Evolutionary conservation across 2,888 invertebrate genomes (phyloP).

Genomic region (Salpingus planirostris): DNA sequence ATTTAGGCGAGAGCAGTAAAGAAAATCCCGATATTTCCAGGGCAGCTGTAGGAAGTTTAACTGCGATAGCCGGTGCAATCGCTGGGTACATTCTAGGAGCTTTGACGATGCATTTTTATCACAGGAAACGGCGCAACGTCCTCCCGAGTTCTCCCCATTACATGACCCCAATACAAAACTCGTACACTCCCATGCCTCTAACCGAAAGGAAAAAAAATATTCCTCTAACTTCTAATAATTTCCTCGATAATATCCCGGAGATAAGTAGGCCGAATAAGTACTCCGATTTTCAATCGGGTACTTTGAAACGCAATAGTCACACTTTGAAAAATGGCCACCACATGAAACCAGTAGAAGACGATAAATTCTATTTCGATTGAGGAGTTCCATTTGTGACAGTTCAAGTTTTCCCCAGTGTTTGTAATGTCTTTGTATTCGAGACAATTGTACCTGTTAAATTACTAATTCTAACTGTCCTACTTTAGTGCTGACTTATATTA

Average conservation of each 20-base stretch:
- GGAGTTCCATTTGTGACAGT: constrained; percentile 9
- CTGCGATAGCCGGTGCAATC: no score
- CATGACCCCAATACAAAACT: constrained; percentile 71
- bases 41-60: no score
- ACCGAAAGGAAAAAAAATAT: constrained; percentile 53
- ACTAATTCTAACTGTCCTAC: no score
- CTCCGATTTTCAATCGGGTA: constrained; percentile 57
- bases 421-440: no score
- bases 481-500: no score
- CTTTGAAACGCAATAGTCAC: constrained; percentile 55
- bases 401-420: no score
- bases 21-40: no score
- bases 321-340: constrained; percentile 55
- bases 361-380: constrained; percentile 28
- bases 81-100: constrained; percentile 30
- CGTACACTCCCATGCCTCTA: constrained; percentile 74
- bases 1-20: no score
- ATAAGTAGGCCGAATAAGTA: constrained; percentile 49
- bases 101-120: constrained; percentile 27
- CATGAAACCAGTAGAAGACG: constrained; percentile 26
- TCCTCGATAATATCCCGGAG: constrained; percentile 26
- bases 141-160: constrained; percentile 74
- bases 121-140: constrained; percentile 44
- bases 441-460: no score
- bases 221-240: constrained; percentile 40